Conservation (phyloP, 2,888 invertebrate species). For the Leuctra nigra region DNA sequence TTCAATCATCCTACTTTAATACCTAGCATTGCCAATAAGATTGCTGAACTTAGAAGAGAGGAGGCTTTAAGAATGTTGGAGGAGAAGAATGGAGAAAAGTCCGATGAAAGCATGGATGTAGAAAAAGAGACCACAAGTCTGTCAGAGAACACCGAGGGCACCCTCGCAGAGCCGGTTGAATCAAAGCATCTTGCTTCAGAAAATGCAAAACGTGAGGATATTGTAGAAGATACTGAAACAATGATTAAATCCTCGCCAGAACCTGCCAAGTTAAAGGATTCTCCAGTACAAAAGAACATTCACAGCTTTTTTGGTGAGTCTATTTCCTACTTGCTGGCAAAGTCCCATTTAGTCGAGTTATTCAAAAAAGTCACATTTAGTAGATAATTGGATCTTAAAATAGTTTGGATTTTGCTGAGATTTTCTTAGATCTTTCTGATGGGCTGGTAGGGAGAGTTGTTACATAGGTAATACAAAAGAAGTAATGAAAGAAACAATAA, state of each 20-base stretch:
- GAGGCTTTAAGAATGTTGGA: not conserved
- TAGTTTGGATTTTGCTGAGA: too few species aligned
- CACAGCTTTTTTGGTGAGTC: conserved; percentile 27
- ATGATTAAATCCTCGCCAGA: too few species aligned
- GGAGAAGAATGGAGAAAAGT: not conserved
- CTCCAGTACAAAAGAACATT: conserved; percentile 17
- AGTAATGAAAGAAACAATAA: too few species aligned
- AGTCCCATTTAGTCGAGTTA: too few species aligned
- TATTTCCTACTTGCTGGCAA: not conserved
- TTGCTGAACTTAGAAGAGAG: not conserved
- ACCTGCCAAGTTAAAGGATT: not conserved
- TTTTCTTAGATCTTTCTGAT: too few species aligned
- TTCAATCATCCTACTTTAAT: not conserved
- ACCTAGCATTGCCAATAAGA: conserved; percentile 1
- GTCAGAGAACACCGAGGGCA: not conserved
- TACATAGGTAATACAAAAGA: too few species aligned
- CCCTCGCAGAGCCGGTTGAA: too few species aligned
- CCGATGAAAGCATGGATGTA: not conserved
- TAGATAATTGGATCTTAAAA: too few species aligned
- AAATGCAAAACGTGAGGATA: too few species aligned
- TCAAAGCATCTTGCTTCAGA: too few species aligned
- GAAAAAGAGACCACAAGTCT: not conserved
- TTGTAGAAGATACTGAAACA: conserved; percentile 1
- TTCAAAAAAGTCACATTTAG: too few species aligned
- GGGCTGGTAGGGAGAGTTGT: too few species aligned